phyloP scores from a whole-genome alignment of 2,113 vertebrate species.

The Symphodus melops region DNA sequence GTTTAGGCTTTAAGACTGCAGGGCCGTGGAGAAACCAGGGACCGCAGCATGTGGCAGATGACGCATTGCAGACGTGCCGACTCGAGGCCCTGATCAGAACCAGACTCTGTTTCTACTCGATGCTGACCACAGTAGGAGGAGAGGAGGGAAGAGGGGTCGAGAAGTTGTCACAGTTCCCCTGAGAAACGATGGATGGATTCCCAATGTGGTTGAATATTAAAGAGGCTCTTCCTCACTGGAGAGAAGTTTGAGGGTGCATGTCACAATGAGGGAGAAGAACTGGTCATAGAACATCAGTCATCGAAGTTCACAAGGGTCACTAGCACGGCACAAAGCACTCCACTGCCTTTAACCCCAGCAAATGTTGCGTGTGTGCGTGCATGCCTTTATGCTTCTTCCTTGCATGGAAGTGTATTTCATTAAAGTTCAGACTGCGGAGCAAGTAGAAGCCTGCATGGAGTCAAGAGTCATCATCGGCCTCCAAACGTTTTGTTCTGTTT shows the following conservation, averaged over 20 bases:
- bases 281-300: constrained; percentile 55
- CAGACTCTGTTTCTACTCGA: constrained; percentile 53
- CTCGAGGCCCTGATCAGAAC: constrained; percentile 51
- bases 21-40: constrained; percentile 32
- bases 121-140: constrained; percentile 56
- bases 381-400: constrained; percentile 18
- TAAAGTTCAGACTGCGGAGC: constrained; percentile 42
- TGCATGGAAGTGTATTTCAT: constrained; percentile 50
- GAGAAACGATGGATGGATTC: constrained; percentile 46
- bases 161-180: constrained; percentile 57
- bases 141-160: constrained; percentile 30
- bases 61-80: constrained; percentile 58
- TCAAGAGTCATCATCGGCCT: constrained; percentile 22
- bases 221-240: constrained; percentile 41
- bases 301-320: constrained; percentile 58
- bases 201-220: constrained; percentile 65
- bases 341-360: constrained; percentile 26
- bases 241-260: constrained; percentile 33
- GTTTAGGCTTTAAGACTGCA: constrained; percentile 32
- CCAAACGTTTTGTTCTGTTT: neutral
- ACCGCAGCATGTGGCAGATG: constrained; percentile 62
- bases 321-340: constrained; percentile 44
- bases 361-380: constrained; percentile 18
- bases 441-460: constrained; percentile 30
- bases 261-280: constrained; percentile 25